Evolutionary conservation across 2,888 invertebrate genomes (phyloP), one percentile per base, ranked within the genome.

Genomic region (Tenodera sinensis): DNA sequence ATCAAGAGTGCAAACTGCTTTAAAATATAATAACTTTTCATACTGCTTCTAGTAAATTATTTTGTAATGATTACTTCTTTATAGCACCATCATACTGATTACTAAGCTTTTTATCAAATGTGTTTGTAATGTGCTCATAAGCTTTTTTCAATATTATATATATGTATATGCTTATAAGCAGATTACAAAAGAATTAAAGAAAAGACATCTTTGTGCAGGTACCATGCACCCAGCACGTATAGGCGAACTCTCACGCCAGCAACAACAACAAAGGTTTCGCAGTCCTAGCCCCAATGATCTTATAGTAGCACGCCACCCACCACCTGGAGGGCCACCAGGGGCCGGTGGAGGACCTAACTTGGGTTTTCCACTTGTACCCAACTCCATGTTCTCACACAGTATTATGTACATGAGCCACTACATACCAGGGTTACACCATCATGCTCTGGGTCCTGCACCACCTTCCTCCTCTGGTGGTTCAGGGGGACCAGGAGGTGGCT

Each of bases 361-460:
- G 89, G 92, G 92, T 89, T 97, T 97, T 92, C 97, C 97, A 2
- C 95, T 98, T 94, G 97, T 97, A 83, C 97, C 97, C 88, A 97
- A 97, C 93, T 96, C 97, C 0, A 97, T 97, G 97, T 97, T 97
- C 92, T 96, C 97, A 88, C 97, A 97, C 92, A 97, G 97, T 89
- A 97, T 98, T 91, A 97, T 98, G 97, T 98, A 98, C 92, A 97
- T 98, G 97, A 97, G 97, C 92, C 97, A 97, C 92, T 97, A 97
- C 93, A 96, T 97, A 92, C 96, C 96, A 25, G 94, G 94, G n/a
- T 92, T 95, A 90, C 81, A 34, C 9, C 83, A 34, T 28, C 84
- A 47, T 15, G 54, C 87, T 27, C 83, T 84, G 7, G 89, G 89
- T 7, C 89, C 88, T 9, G 83, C 83, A 8, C 84, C 88, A 28